Base-by-base conservation (phyloP, 2,113 vertebrate genomes). In the Tupaia chinensis region DNA sequence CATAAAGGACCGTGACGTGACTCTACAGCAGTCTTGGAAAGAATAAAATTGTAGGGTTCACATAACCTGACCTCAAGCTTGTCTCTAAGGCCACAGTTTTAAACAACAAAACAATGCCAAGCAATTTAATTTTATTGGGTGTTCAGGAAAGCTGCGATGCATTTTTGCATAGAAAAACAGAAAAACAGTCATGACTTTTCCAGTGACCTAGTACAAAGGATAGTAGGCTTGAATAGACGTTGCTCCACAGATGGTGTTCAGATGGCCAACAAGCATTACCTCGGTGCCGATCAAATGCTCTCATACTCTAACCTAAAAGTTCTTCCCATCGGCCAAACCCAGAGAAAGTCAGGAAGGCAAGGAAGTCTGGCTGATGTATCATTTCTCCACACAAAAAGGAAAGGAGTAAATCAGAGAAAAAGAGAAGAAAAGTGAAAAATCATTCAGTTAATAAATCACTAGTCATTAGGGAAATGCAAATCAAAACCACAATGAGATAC, bases 21-120 rank as follows among this genome's bases (percentile, higher is more conserved):
- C 23, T 61, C 63, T 82, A 94, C 65, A 68, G 90, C 13, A 83
- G 17, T 69, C 72, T 94, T 93, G n/a, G 70, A 93, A 77, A 70
- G 69, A 85, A 61, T 77, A 63, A 72, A 77, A 8, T 92, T 89
- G 6, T 61, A 79, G 17, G 58, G 82, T 91, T 77, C 66, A 77
- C 9, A n/a, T 68, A 53, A 66, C 25, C 25, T 82, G 22, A 68
- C 29, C 73, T 86, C 34, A 94, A 2, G 58, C 27, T 90, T 93
- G 84, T 17, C 25, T 85, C 1, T 81, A 25, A 85, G 87, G 80
- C 29, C 56, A 74, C 19, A 68, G 22, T 54, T 4, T 78, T 81
- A 83, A 58, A 83, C 29, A 92, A 65, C 8, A 79, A 80, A 9
- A 93, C 89, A 72, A 58, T 34, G 22, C 60, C 63, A 82, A 82